A percentile compares a stretch with the other conserved stretches of the same genome.
Conservation (phyloP, 2,888 invertebrate species). For the Marasmarcha lunaedactyla region DNA sequence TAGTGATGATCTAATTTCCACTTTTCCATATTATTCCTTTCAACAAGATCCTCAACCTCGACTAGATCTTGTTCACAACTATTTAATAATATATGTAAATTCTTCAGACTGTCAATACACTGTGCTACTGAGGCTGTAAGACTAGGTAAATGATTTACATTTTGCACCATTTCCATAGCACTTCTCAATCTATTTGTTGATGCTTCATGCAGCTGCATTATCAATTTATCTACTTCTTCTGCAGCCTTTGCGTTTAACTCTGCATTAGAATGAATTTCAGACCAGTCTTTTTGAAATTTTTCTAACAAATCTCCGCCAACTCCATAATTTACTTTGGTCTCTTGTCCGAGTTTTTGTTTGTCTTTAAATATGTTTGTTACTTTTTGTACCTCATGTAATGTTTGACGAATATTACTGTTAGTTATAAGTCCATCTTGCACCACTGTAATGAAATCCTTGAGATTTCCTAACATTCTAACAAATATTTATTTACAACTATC, state of each 20-base stretch:
- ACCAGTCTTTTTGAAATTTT: constrained; percentile 80
- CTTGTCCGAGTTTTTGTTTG: constrained; percentile 35
- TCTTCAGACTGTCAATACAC: constrained; percentile 60
- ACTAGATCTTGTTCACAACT: constrained; percentile 75
- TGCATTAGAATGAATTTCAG: constrained; percentile 74
- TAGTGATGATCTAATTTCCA: constrained; percentile 79
- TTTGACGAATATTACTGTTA: constrained; percentile 49
- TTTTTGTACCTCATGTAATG: constrained; percentile 55
- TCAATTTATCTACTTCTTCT: constrained; percentile 57
- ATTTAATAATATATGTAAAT: constrained; percentile 69
- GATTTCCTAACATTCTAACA: constrained; percentile 53
- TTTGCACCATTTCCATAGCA: constrained; percentile 43
- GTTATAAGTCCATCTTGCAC: constrained; percentile 56
- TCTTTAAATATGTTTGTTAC: constrained; percentile 55
- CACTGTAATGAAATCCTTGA: constrained; percentile 59
- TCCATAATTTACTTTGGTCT: constrained; percentile 58
- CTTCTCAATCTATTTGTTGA: constrained; percentile 38
- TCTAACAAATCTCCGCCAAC: constrained; percentile 78
- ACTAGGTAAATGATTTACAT: constrained; percentile 40
- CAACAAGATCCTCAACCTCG: constrained; percentile 76
- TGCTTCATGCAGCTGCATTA: constrained; percentile 39
- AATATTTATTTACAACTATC: too few relatives aligned
- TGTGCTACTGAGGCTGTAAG: constrained; percentile 55
- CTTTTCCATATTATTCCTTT: constrained; percentile 76
- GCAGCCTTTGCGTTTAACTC: constrained; percentile 76